Percentiles rank a stretch among this genome's conserved stretches.
phyloP scores from a whole-genome alignment of 2,113 vertebrate species.

The Grammomys surdaster region DNA sequence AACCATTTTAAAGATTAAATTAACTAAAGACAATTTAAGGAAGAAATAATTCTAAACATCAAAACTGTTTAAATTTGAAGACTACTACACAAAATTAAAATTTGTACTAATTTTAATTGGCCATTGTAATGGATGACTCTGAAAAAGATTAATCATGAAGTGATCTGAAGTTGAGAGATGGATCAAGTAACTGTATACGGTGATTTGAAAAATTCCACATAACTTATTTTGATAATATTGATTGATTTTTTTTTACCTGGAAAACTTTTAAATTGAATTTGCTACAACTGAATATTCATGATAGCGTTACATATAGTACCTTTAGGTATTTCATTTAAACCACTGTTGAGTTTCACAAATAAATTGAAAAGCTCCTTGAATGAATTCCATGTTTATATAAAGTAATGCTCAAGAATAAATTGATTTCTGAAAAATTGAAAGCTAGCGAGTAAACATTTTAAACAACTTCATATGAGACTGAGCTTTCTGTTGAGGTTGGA shows the following conservation, averaged over 20 bases:
- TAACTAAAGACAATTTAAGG: constrained; percentile 15
- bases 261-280: constrained; percentile 27
- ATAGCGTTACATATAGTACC: background rate
- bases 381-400: constrained; percentile 32
- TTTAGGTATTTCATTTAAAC: constrained; percentile 39
- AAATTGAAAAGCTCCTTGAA: constrained; percentile 34
- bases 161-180: background rate
- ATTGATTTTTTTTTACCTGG: constrained; percentile 59
- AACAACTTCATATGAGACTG: constrained; percentile 47
- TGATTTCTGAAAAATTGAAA: constrained; percentile 48
- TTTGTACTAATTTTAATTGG: constrained; percentile 15
- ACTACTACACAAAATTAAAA: background rate
- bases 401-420: constrained; percentile 42
- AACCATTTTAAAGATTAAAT: constrained; percentile 14
- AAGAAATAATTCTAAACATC: background rate
- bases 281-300: constrained; percentile 35
- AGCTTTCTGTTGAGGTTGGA: constrained; percentile 41
- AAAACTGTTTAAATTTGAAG: constrained; percentile 43
- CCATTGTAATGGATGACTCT: background rate
- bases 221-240: constrained; percentile 42
- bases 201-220: constrained; percentile 56
- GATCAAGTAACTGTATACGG: background rate
- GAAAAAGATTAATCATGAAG: constrained; percentile 30
- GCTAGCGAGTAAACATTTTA: constrained; percentile 17
- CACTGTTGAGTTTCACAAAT: constrained; percentile 51